Base-by-base conservation (phyloP, 2,888 invertebrate species). In the Microctonus hyperodae region DNA sequence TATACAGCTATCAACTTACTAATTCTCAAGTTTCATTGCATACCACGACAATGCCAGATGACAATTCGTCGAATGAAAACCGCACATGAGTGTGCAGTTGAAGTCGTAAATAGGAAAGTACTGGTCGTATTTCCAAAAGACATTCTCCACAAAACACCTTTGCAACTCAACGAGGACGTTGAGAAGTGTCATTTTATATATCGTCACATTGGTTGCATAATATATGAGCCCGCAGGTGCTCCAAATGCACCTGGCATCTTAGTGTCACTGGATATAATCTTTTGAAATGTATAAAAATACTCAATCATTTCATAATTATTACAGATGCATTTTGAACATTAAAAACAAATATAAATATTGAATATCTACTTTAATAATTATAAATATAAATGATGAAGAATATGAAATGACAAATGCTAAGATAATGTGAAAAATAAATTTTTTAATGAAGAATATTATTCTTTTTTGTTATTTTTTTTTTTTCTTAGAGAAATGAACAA, bases 181-280 rank as follows among this genome's bases (percentile, higher is more conserved):
- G 20, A 40, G 48, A 44, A 23, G 63, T 16, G 28, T 40, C 31
- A 23, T 55, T 64, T 44, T 56, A 48, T 56, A 56, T 48, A 23
- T 56, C n/a, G 33, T 31, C 28, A 13, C 44, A 61, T 61, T 50
- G 55, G 64, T 11, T 64, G 56, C 56, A 64, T 64, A 64, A 64
- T 55, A 56, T 57, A 64, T 64, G 31, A 64, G 33, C 57, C 64
- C 64, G 56, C 64, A 64, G 64, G 64, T 64, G 64, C 23, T 51
- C 20, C 48, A 33, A 64, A 56, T 64, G 23, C 64, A 57, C 64
- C 64, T 64, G 64, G 55, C 64, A 61, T 64, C 48, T 56, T 55
- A 64, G 16, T 44, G 40, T 23, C 22, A 13, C 50, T 5, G 20
- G n/a, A 37, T 23, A 58, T 40, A 2, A 22, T 10, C 40, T 35